Conservation (phyloP, 2,888 invertebrate species). For the Cryptops parisi region DNA sequence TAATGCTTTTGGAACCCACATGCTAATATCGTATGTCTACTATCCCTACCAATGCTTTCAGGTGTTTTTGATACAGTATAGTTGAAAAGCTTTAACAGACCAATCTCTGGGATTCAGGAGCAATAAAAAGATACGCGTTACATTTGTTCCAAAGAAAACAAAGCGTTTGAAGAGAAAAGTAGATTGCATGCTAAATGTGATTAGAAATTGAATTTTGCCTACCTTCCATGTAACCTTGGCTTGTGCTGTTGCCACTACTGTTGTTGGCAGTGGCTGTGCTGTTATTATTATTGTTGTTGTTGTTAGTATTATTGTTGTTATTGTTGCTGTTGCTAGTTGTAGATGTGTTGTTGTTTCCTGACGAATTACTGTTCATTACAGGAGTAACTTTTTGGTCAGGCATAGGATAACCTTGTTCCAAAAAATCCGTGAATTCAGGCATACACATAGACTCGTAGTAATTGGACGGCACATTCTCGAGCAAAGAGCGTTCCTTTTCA, state of each 20-base stretch:
- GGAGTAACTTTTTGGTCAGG: constrained; percentile 30
- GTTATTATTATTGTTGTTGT: constrained; percentile 21
- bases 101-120: too few species aligned
- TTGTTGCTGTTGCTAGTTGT: constrained; percentile 29
- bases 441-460: constrained; percentile 69
- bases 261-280: background rate
- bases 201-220: too few species aligned
- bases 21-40: too few species aligned
- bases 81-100: too few species aligned
- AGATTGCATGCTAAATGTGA: too few species aligned
- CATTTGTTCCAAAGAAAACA: too few species aligned
- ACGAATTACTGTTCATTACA: constrained; percentile 18
- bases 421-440: constrained; percentile 56
- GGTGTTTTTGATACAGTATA: too few species aligned
- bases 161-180: too few species aligned
- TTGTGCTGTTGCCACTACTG: constrained; percentile 1
- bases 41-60: too few species aligned
- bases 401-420: constrained; percentile 40
- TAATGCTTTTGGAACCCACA: too few species aligned
- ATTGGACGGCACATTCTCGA: constrained; percentile 55
- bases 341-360: constrained; percentile 19
- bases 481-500: constrained; percentile 49
- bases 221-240: constrained; percentile 10
- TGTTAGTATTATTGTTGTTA: constrained; percentile 22
- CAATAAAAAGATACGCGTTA: too few species aligned